Conservation (phyloP, 2,797 vertebrate genomes). For the Rallus crepitans region DNA sequence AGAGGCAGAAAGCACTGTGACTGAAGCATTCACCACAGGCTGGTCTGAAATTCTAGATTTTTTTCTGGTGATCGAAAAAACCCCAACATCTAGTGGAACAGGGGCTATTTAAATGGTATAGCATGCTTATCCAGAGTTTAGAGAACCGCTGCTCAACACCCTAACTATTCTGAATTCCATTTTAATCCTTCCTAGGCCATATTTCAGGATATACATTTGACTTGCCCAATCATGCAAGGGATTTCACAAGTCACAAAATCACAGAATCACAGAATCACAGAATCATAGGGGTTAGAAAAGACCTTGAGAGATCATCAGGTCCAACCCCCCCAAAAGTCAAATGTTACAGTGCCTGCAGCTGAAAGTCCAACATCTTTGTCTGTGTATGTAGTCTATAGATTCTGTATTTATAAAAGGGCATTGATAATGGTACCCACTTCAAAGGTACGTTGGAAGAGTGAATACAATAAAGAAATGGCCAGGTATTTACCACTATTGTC, state of each 20-base stretch:
- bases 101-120: neutral
- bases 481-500: neutral
- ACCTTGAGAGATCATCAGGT: too few species aligned
- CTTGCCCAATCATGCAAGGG: neutral
- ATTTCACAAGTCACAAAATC: neutral
- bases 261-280: too few species aligned
- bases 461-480: neutral
- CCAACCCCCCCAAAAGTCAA: neutral
- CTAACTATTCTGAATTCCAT: neutral
- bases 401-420: neutral
- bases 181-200: neutral
- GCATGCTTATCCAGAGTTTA: neutral
- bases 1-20: neutral
- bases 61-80: neutral
- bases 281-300: too few species aligned
- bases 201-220: neutral
- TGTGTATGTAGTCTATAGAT: neutral
- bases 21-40: neutral
- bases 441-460: neutral
- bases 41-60: neutral
- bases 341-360: neutral
- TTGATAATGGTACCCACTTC: neutral
- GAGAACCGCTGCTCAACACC: neutral
- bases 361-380: neutral
- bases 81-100: neutral